A percentile compares a stretch with the other conserved stretches of the same genome.
Conservation (phyloP, 1,140 invertebrate genomes). For the Apis dorsata region DNA sequence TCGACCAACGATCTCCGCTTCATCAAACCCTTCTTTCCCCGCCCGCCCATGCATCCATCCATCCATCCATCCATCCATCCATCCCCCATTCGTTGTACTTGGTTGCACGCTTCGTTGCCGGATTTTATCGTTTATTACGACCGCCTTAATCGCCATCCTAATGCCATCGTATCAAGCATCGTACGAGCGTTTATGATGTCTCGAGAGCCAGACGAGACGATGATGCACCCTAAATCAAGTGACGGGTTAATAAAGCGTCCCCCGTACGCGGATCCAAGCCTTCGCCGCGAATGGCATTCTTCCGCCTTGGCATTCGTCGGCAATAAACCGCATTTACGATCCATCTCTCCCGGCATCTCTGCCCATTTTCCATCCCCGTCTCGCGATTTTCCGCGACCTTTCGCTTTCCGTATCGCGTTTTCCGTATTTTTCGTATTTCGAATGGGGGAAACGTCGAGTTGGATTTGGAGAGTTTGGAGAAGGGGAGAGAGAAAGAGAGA, state of each 20-base stretch:
- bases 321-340: slow-evolving; percentile 64
- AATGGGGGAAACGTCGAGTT: neutral
- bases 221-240: slow-evolving; percentile 61
- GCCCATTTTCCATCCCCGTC: slow-evolving; percentile 19
- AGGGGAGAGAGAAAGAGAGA: neutral
- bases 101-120: too few relatives aligned
- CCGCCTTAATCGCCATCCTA: neutral
- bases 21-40: neutral
- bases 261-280: slow-evolving; percentile 2
- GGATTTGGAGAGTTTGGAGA: neutral
- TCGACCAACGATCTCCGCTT: too few relatives aligned
- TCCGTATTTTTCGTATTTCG: too few relatives aligned
- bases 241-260: slow-evolving; percentile 60
- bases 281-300: slow-evolving; percentile 48
- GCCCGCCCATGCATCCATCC: too few relatives aligned
- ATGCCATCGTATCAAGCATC: slow-evolving; percentile 21
- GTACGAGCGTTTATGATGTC: slow-evolving; percentile 51
- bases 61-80: neutral
- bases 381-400: slow-evolving; percentile 36
- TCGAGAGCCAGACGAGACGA: slow-evolving; percentile 44
- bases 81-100: neutral
- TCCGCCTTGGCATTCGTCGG: slow-evolving; percentile 40
- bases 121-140: slow-evolving; percentile 26
- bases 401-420: neutral
- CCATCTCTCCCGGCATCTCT: slow-evolving; percentile 28